Base-by-base conservation (phyloP, 1,140 invertebrate species). In the Lycorma delicatula region DNA sequence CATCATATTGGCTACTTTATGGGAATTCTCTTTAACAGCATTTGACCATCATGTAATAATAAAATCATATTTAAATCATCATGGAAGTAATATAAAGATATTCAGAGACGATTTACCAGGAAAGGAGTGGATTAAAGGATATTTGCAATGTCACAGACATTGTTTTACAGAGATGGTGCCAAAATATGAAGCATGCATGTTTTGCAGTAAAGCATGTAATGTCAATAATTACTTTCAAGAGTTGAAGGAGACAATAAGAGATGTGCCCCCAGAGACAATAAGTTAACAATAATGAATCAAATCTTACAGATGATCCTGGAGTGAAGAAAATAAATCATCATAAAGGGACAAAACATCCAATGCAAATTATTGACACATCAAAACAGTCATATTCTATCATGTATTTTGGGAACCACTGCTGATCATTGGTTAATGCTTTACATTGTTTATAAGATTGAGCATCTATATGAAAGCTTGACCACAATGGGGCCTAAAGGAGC, bases 251-350 rank as follows among this genome's bases (percentile, higher is more conserved):
- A 50, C 60, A 51, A 53, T 70, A 36, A 59, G 67, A 54, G 54
- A 34, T 26, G 48, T 63, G 22, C 57, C 59, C 28, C 64, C 58
- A 34, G 54, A 27, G 64, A 67, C 52, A 6, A 68, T 72, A 11
- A 29, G 69, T 25, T 72, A 73, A 58, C 71, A 70, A 51, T 67
- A 71, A 50, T 67, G 71, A 46, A 70, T 69, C 53, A 70, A 70
- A 54, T 47, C 71, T 1, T n/a, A n/a, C 22, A 58, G 2, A 65
- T 65, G 51, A 66, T 67, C 38, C 66, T 68, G 12, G 67, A 67
- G 2, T 6, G 6, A 60, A 58, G 28, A 70, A 64, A 54, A 54
- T 66, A 44, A 44, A 70, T 46, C 46, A 64, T 9, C 63, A 56
- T 62, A 61, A 66, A 50, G 68, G 66, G 16, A 55, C 48, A 12